Evolutionary conservation across 1,140 invertebrate species (phyloP), one percentile per base, ranked within the genome.

Genomic region (Bombus polaris): DNA sequence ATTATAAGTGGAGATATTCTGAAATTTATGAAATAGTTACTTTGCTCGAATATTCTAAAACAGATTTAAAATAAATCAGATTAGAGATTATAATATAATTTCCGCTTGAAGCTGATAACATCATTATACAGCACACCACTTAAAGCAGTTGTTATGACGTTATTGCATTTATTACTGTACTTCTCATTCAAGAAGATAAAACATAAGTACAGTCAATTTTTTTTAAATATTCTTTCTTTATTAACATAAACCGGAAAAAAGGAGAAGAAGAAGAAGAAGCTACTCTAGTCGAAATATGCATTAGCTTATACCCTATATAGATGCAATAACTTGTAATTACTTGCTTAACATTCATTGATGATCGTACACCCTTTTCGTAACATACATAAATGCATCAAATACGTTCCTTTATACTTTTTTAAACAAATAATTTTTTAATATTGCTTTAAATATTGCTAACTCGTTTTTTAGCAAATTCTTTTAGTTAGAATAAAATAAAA

Each of bases 291-390:
- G 86, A 91, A 62, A 87, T 91, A 86, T 88, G 83, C 85, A 82
- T 83, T 83, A 53, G 62, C 72, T 53, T 39, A 32, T 59, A 65
- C 35, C 10, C 83, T 65, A 81, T 87, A 44, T 68, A 70, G 47
- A 44, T 42, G 15, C 42, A 59, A 57, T 86, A 93, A 68, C 3
- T 68, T 68, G 18, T 37, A 37, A 68, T 68, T 68, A 93, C 83
- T 93, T 93, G 65, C 89, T 92, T 93, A 83, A 89, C 65, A 92
- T 93, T 93, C 91, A 92, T 92, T 86, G 87, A 73, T 39, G 65
- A 70, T 70, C 62, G 71, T 85, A 32, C 68, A 73, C 28, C 47
- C 57, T 18, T 32, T 15, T 5, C 35, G 22, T 70, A 75, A 78
- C 85, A 92, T 92, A 74, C 89, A 93, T 93, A 93, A 32, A 66